Conservation (phyloP, 1,140 invertebrate genomes). For the Daktulosphaira vitifoliae region DNA sequence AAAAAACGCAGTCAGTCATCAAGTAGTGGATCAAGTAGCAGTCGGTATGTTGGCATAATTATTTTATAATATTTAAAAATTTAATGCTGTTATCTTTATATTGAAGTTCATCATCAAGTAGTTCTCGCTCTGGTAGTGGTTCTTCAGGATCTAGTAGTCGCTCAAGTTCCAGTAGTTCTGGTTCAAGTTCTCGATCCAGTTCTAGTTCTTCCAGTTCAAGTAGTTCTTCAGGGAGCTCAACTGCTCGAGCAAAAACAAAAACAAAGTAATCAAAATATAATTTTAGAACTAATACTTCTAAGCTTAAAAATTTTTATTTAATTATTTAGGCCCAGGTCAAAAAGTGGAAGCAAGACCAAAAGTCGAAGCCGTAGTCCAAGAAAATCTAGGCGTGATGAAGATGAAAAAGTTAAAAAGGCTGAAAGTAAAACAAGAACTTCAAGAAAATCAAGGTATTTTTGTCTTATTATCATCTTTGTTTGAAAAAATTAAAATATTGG, state of each 20-base stretch:
- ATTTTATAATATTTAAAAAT: no score
- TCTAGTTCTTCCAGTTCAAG: constrained; percentile 55
- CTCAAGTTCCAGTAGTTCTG: constrained; percentile 53
- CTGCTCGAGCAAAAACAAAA: constrained; percentile 51
- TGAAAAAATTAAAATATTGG: not conserved
- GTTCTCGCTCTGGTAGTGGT: constrained; percentile 62
- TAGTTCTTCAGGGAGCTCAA: constrained; percentile 53
- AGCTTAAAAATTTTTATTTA: constrained; percentile 15
- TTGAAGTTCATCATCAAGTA: constrained; percentile 27
- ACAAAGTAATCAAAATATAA: constrained; percentile 46
- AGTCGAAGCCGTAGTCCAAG: constrained; percentile 39
- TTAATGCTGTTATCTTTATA: no score
- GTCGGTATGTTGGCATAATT: constrained; percentile 5
- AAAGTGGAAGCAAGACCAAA: constrained; percentile 36
- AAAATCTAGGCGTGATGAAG: constrained; percentile 41
- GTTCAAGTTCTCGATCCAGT: constrained; percentile 57
- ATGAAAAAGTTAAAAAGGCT: constrained; percentile 47
- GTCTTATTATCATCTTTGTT: not conserved
- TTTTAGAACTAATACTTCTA: constrained; percentile 11
- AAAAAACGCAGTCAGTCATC: constrained; percentile 37
- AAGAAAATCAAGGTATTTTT: constrained; percentile 44
- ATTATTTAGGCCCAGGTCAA: constrained; percentile 25
- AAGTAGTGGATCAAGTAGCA: constrained; percentile 35
- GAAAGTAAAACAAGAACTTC: constrained; percentile 44
- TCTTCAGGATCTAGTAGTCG: constrained; percentile 51